Evolutionary conservation across 2,888 invertebrate genomes (phyloP).

Genomic region (Listrodromus nycthemerus): DNA sequence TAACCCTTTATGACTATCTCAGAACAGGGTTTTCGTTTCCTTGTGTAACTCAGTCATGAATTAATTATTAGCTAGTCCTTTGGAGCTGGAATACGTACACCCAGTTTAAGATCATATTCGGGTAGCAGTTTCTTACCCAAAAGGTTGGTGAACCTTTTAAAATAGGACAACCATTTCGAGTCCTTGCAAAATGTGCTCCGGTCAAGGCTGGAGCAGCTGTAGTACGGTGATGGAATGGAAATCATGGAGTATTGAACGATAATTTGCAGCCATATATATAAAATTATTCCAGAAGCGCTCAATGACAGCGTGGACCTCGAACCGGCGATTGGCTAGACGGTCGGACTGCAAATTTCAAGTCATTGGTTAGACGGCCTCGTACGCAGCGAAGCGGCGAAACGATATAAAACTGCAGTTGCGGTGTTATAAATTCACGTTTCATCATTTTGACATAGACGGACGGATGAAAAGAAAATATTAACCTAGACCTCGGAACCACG

Average conservation of each 20-base stretch:
- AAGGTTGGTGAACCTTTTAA: no score
- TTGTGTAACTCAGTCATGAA: neutral
- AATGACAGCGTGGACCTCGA: neutral
- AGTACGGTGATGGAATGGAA: neutral
- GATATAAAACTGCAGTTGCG: neutral
- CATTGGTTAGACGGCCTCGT: neutral
- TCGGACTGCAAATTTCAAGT: neutral
- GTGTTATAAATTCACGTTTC: neutral
- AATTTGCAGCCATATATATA: no score
- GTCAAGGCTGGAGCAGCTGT: no score
- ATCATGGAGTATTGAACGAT: neutral
- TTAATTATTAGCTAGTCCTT: neutral
- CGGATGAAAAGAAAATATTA: conserved; percentile 29
- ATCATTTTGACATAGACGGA: neutral
- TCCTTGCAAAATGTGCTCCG: no score
- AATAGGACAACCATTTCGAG: no score
- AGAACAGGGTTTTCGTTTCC: neutral
- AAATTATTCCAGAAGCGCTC: neutral
- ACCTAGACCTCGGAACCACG: neutral
- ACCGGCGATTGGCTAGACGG: neutral
- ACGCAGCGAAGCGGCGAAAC: no score
- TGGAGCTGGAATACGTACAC: neutral
- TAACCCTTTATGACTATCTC: neutral
- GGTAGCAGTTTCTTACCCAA: neutral
- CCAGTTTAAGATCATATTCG: neutral